Conservation (phyloP, 2,797 vertebrate species). For the Crenichthys baileyi region DNA sequence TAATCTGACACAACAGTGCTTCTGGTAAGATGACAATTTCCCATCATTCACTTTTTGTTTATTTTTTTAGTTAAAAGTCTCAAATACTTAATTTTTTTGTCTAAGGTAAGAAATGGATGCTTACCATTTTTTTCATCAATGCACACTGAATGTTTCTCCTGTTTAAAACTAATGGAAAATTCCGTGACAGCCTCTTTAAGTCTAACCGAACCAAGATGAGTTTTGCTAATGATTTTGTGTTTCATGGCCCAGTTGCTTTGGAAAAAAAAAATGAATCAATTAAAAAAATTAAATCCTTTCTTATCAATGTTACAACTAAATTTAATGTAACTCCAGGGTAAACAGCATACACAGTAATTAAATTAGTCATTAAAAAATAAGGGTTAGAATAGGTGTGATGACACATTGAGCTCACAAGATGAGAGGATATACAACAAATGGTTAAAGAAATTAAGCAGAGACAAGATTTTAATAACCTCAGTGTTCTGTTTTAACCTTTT, state of each 20-base stretch:
- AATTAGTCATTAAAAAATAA: slow-evolving; percentile 1
- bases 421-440: neutral
- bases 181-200: neutral
- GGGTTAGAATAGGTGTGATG: neutral
- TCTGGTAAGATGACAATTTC: neutral
- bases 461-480: neutral
- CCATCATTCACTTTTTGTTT: neutral
- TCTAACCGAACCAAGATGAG: slow-evolving; percentile 3
- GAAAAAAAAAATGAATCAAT: neutral
- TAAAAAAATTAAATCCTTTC: slow-evolving; percentile 8
- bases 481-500: neutral
- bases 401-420: neutral
- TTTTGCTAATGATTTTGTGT: slow-evolving; percentile 16
- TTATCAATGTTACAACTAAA: neutral
- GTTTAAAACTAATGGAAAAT: slow-evolving; percentile 16
- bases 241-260: slow-evolving; percentile 10
- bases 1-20: slow-evolving; percentile 3
- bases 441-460: neutral
- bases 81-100: neutral
- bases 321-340: neutral
- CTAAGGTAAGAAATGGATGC: neutral
- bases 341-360: slow-evolving; percentile 19
- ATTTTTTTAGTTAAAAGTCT: neutral
- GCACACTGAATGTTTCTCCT: slow-evolving; percentile 1
- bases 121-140: neutral